These are phyloP conservation scores for Tympanoctomys barrerae DNA, from an alignment of 2,797 vertebrate species.

Conservation along the genomic window DNA sequence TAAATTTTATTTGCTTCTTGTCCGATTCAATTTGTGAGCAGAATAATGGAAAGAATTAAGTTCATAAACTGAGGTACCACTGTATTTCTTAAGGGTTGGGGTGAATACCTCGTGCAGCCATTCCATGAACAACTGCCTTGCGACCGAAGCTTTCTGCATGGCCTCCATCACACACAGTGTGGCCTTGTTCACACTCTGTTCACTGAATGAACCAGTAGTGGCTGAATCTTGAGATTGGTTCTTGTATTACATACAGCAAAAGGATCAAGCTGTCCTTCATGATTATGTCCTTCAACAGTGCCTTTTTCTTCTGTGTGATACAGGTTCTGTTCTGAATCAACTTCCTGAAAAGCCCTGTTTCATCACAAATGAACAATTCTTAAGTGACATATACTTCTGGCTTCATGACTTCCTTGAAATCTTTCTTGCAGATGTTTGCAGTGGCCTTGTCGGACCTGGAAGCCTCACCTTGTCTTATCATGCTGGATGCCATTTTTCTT, in stretches of 20 bases:
- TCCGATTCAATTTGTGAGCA: not conserved
- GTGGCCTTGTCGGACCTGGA: not conserved
- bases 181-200: not conserved
- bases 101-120: not conserved
- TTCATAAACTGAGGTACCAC: not conserved
- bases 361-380: not conserved
- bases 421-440: not conserved
- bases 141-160: not conserved
- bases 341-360: not conserved
- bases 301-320: not conserved
- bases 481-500: not conserved
- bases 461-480: not conserved
- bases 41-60: not conserved
- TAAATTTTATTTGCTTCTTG: not conserved
- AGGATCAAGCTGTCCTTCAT: not conserved
- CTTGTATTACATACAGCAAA: not conserved
- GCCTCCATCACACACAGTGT: not conserved
- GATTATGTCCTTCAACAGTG: not conserved
- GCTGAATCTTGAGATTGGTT: not conserved
- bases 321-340: not conserved
- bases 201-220: not conserved
- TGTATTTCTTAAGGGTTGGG: not conserved
- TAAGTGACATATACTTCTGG: not conserved
- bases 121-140: not conserved
- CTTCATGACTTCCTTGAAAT: not conserved